phyloP scores from a whole-genome alignment of 2,113 vertebrate genomes.

The Lathamus discolor region DNA sequence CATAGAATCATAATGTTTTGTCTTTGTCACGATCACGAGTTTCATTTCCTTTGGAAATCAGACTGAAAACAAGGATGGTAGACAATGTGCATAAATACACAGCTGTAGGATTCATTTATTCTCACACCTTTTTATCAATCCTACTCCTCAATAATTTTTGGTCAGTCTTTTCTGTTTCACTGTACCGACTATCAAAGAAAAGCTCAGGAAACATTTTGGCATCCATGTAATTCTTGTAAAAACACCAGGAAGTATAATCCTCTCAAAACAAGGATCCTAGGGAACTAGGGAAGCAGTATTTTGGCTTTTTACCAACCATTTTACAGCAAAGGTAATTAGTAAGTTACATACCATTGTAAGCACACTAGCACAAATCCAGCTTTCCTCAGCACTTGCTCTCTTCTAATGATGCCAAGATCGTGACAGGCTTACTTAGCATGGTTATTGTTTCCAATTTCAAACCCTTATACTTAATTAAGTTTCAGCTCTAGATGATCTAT shows the following conservation, averaged over 20 bases:
- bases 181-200: background rate
- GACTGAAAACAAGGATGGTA: background rate
- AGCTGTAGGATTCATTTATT: background rate
- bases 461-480: slow-evolving; percentile 9
- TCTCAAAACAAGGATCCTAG: slow-evolving; percentile 9
- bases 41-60: slow-evolving; percentile 50
- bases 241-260: slow-evolving; percentile 8
- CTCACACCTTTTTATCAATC: background rate
- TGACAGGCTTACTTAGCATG: slow-evolving; percentile 2
- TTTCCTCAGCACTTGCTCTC: background rate
- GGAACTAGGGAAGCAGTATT: slow-evolving; percentile 1
- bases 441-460: slow-evolving; percentile 35
- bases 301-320: slow-evolving; percentile 33
- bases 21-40: slow-evolving; percentile 1
- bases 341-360: slow-evolving; percentile 2
- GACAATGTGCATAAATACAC: background rate
- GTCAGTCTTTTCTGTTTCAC: background rate
- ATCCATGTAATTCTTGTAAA: slow-evolving; percentile 12
- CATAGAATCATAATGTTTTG: background rate
- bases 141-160: background rate
- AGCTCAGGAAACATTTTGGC: background rate
- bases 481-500: background rate
- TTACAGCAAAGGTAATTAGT: slow-evolving; percentile 35
- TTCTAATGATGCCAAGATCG: background rate
- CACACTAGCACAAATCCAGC: background rate